phyloP scores from a whole-genome alignment of 92 coral and sea anemone species.

The Siderastrea siderea region DNA sequence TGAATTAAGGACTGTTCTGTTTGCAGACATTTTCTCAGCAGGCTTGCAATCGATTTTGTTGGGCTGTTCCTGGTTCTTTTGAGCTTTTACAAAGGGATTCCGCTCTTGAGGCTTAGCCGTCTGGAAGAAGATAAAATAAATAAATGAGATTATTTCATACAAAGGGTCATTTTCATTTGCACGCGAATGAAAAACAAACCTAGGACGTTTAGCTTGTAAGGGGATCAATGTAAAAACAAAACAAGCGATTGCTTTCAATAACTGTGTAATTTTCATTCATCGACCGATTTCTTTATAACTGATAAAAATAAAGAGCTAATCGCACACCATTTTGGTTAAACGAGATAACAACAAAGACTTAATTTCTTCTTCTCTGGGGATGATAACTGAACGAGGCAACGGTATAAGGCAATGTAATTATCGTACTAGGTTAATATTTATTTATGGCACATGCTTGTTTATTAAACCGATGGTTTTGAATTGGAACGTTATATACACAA shows the following conservation, averaged over 20 bases:
- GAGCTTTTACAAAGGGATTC: conserved; percentile 31
- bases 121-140: neutral
- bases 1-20: conserved; percentile 8
- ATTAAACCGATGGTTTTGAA: neutral
- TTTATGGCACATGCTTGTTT: neutral
- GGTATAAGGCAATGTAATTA: neutral
- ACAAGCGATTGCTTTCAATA: neutral
- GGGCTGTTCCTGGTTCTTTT: conserved; percentile 21
- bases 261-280: neutral
- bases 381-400: neutral
- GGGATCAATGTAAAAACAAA: neutral
- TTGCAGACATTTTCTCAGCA: neutral
- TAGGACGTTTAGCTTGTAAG: neutral
- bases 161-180: neutral
- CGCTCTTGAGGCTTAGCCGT: conserved; percentile 47
- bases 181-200: too few species aligned
- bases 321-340: neutral
- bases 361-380: neutral
- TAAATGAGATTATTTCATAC: neutral
- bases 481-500: too few species aligned
- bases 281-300: neutral
- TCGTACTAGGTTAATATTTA: neutral
- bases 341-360: neutral
- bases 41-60: neutral
- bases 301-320: neutral